Evolutionary conservation across 2,888 invertebrate species (phyloP).

Genomic region (Dermolepida albohirtum): DNA sequence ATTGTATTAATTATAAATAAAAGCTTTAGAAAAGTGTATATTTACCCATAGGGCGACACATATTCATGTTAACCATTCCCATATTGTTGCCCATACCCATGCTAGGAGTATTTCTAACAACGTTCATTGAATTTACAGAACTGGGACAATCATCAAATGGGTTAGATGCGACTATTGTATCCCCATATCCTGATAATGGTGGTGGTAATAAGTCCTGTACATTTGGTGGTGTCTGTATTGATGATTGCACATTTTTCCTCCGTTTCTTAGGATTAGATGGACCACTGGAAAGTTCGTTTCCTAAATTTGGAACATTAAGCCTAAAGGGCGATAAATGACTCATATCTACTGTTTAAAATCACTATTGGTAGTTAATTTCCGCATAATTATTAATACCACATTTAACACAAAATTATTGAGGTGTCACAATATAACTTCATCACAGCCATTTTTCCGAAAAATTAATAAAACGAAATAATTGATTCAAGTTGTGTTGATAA

Average conservation of each 20-base stretch:
- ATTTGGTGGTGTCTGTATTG: conserved; percentile 75
- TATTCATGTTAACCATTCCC: conserved; percentile 72
- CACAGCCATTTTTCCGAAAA: conserved; percentile 8
- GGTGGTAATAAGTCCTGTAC: conserved; percentile 87
- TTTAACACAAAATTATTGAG: conserved; percentile 23
- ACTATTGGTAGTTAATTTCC: conserved; percentile 17
- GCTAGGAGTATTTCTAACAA: conserved; percentile 58
- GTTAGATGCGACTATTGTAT: conserved; percentile 94
- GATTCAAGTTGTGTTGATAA: conserved; percentile 9
- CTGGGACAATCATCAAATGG: conserved; percentile 92
- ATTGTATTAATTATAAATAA: neutral
- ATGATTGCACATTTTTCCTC: conserved; percentile 81
- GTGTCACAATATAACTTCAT: conserved; percentile 14
- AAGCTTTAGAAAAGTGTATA: conserved; percentile 4
- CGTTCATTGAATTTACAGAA: conserved; percentile 61
- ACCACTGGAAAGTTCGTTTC: conserved; percentile 70
- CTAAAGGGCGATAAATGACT: conserved; percentile 64
- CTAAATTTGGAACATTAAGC: conserved; percentile 63
- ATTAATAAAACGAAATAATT: neutral
- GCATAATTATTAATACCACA: conserved; percentile 19
- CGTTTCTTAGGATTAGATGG: conserved; percentile 90
- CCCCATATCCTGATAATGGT: conserved; percentile 89
- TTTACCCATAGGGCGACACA: conserved; percentile 75
- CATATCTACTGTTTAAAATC: conserved; percentile 52
- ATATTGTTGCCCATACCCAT: conserved; percentile 63